phyloP scores from a whole-genome alignment of 2,888 invertebrate genomes.

The Ophion ellenae region DNA sequence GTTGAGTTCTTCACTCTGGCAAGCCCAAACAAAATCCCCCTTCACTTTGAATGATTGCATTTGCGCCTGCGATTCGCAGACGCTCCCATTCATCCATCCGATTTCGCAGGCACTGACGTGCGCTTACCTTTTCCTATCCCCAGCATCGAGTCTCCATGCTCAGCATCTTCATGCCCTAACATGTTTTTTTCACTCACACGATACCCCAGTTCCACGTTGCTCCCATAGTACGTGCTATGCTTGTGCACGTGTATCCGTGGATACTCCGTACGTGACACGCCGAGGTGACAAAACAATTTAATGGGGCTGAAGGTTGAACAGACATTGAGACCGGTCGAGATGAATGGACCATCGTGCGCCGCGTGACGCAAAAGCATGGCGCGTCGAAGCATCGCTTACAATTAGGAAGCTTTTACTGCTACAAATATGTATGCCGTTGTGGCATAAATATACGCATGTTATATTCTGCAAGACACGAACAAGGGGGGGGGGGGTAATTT shows the following conservation, averaged over 20 bases:
- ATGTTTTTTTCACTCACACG: constrained; percentile 44
- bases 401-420: neutral
- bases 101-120: too few relatives aligned
- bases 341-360: constrained; percentile 53
- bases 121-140: too few relatives aligned
- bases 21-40: too few relatives aligned
- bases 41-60: too few relatives aligned
- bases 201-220: constrained; percentile 46
- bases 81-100: too few relatives aligned
- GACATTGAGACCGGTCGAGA: constrained; percentile 65
- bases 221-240: neutral
- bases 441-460: neutral
- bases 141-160: too few relatives aligned
- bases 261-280: neutral
- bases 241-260: neutral
- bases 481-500: constrained; percentile 36
- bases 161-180: neutral
- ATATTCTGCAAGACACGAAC: constrained; percentile 12
- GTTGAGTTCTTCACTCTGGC: too few relatives aligned
- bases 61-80: too few relatives aligned
- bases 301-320: constrained; percentile 64
- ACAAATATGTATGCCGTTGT: neutral
- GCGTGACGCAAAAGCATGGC: constrained; percentile 25
- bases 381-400: constrained; percentile 8
- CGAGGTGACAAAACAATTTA: constrained; percentile 54